Percentiles rank a stretch among this genome's conserved stretches.
phyloP scores from a whole-genome alignment of 2,113 vertebrate genomes.

The Thermophis baileyi region DNA sequence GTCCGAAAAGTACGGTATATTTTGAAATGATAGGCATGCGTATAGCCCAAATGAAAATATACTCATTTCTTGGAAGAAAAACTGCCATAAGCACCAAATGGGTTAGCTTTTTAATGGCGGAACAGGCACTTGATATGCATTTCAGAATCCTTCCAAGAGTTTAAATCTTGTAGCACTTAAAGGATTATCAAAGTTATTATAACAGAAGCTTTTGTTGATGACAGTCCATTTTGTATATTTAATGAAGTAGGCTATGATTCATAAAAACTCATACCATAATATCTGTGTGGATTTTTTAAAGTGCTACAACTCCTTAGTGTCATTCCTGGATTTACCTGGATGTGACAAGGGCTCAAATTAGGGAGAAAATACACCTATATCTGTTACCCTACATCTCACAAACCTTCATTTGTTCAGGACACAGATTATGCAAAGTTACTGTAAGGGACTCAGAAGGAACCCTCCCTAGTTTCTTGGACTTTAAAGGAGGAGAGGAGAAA shows the following conservation, averaged over 20 bases:
- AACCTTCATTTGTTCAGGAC: background rate
- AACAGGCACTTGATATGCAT: background rate
- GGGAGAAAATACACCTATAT: background rate
- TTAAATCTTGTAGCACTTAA: background rate
- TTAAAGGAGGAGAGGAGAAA: background rate
- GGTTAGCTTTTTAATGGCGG: background rate
- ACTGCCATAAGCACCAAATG: background rate
- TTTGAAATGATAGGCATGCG: background rate
- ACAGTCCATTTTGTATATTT: background rate
- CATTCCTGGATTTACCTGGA: background rate
- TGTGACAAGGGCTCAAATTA: background rate
- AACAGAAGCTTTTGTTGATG: background rate
- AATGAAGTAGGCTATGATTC: background rate
- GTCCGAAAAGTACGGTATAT: too few relatives aligned
- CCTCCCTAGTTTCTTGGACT: background rate
- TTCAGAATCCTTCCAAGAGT: background rate
- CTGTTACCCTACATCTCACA: background rate
- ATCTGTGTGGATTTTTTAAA: background rate
- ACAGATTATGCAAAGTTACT: background rate
- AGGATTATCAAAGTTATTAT: background rate
- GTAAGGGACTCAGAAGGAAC: background rate
- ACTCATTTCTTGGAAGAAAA: background rate
- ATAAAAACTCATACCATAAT: background rate
- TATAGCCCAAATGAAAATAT: background rate
- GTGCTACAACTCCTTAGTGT: background rate